Base-by-base conservation (phyloP, 1,140 invertebrate species). In the Atta texana region DNA sequence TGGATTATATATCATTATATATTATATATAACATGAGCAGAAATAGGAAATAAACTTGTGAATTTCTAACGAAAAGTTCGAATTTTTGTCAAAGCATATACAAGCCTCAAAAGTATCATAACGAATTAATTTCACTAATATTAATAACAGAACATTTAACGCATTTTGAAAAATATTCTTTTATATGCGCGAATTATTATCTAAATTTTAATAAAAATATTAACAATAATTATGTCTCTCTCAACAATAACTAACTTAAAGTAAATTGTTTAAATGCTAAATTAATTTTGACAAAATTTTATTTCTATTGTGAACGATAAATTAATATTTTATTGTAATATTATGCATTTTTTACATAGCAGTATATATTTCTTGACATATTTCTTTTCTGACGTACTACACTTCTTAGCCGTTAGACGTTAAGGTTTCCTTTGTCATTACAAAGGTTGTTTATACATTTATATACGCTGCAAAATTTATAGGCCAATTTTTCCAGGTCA, bases 401-500 rank as follows among this genome's bases (percentile, higher is more conserved):
- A 18, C 6, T 72, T 74, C 16, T 49, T 44, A 49, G 14, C 39
- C 5, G 24, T 61, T 31, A 18, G 31, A n/a, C 4, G n/a, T 69
- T 81, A 44, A 49, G 21, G 34, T 61, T 61, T 18, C 21, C 66
- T 81, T 72, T 31, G 18, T 16, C 7, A 18, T 4, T 28, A 21
- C 8, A n/a, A 49, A 44, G 80, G 68, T 31, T 81, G 31, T 74
- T 59, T 39, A 18, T 51, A 21, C 39, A 10, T 57, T 90, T 87
- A 87, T 89, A 78, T 63, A 77, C n/a, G 74, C 74, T 88, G 76
- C 55, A 84, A 90, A 88, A 90, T 74, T 69, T 69, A 90, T 88
- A 75, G 89, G 72, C 88, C 72, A 72, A 57, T 55, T 91, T 57
- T 91, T 90, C 85, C 89, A 91, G 89, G 87, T 90, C 89, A 90